These are phyloP conservation scores for Neotoxoptera formosana DNA, from an alignment of 1,140 invertebrate genomes.

Conservation along the genomic window DNA sequence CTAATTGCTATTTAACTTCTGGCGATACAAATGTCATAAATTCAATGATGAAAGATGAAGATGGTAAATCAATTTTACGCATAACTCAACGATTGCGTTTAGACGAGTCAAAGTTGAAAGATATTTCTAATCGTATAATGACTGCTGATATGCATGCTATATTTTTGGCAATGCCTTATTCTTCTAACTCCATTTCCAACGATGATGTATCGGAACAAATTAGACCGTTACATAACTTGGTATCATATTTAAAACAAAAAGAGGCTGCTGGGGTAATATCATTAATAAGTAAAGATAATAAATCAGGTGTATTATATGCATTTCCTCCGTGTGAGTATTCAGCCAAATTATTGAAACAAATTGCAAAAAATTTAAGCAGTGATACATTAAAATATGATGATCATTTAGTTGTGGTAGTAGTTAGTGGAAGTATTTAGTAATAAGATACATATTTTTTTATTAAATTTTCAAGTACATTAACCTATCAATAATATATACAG, in stretches of 20 bases:
- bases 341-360: conserved; percentile 85
- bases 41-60: conserved; percentile 90
- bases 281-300: conserved; percentile 85
- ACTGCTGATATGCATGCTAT: conserved; percentile 88
- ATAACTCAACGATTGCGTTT: conserved; percentile 94
- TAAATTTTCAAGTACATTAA: background rate
- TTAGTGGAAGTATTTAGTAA: conserved; percentile 75
- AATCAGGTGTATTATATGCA: conserved; percentile 91
- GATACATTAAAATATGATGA: conserved; percentile 87
- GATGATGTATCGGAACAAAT: conserved; percentile 86
- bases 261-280: conserved; percentile 93
- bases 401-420: conserved; percentile 93
- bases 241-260: conserved; percentile 96
- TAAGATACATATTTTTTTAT: conserved; percentile 67
- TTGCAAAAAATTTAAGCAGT: conserved; percentile 86
- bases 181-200: conserved; percentile 75
- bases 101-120: conserved; percentile 93
- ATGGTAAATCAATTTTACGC: conserved; percentile 85
- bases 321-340: conserved; percentile 94
- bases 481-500: background rate
- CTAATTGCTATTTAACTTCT: conserved; percentile 93
- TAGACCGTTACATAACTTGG: conserved; percentile 90
- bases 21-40: conserved; percentile 95
- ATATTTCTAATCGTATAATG: conserved; percentile 90
- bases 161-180: conserved; percentile 86